Base-by-base conservation (phyloP, 2,113 vertebrate genomes). In the Urocynchramus pylzowi region DNA sequence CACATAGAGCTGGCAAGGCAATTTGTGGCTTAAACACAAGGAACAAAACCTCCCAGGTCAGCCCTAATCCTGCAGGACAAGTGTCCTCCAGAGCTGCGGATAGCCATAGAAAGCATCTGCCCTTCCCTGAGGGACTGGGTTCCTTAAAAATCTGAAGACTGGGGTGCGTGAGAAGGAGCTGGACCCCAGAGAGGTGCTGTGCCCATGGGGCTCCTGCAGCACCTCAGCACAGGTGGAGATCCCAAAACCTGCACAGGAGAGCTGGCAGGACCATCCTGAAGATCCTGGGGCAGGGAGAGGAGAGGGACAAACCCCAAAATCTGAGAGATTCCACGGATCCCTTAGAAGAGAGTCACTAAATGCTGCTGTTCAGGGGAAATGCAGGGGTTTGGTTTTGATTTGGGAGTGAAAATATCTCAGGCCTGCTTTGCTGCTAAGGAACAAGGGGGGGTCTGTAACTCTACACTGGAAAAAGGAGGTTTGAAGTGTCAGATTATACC, bases 381-480 rank as follows among this genome's bases (percentile, higher is more conserved):
- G 4, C 6, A 13, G 19, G 24, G 2, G 0, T 53, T 90, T n/a
- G 39, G 11, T 17, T 22, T 28, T 1, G 3, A 13, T 28, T 50
- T 45, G 31, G 33, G 15, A 31, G 3, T 16, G 12, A 16, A 31
- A 21, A 45, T 10, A 4, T n/a, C 49, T 73, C 41, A 16, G 10
- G 14, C 20, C 21, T 42, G 27, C 49, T 83, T 82, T 85, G 61
- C 16, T 63, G 75, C 35, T 49, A 2, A 31, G 35, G 22, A 19
- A 16, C 44, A 37, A 23, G 6, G 33, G 13, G 8, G 10, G 0
- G 0, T 26, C 27, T 49, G 37, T 19, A 56, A 35, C 6, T 14
- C 11, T 1, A 3, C 12, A 1, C 9, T 28, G 11, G 1, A 15
- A 12, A 50, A 42, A 4, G 22, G 35, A 12, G 8, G 11, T 17